Evolutionary conservation across 2,888 invertebrate genomes (phyloP), one percentile per base, ranked within the genome.

Genomic region (Teleiodes luculella): DNA sequence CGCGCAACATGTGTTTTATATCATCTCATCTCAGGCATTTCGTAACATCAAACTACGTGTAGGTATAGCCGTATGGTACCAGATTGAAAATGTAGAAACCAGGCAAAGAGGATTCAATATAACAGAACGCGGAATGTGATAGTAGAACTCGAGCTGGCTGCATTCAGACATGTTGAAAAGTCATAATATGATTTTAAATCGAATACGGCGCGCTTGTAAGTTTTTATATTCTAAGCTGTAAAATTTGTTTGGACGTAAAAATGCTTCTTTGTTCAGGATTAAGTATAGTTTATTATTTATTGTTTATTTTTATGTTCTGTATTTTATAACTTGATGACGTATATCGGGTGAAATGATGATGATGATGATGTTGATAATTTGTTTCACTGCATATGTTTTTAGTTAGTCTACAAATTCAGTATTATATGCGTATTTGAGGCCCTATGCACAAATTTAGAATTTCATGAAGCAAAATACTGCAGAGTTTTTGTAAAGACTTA

Each of bases 121-220:
- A 76, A 75, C 72, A 74, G 75, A 76, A 76, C 72, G 76, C 69
- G 75, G 71, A 74, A 80, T 77, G 72, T 76, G 75, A 78, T 76
- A 67, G 76, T 72, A 20, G 28, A 43, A 24, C 43, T 13, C 43
- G 43, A 43, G 50, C 33, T 74, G 72, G 73, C 76, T 80, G 83
- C 84, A 81, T 82, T 82, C 79, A 77, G 83, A 78, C 76, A 84
- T 82, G 78, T 76, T 81, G 82, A 81, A 81, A 81, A 83, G 77
- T 80, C 76, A 82, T 83, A 82, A 83, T 80, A 80, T 82, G 83
- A 84, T 83, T 84, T 80, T 71, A 67, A 80, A 84, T 82, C 75
- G 81, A 82, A 81, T 77, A 74, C 74, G 74, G 68, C 76, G 74
- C 51, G 52, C 48, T 55, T 68, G 68, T 69, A 78, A 67, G 76